Base-by-base conservation (phyloP, 1,140 invertebrate genomes). In the Sinonovacula constricta region DNA sequence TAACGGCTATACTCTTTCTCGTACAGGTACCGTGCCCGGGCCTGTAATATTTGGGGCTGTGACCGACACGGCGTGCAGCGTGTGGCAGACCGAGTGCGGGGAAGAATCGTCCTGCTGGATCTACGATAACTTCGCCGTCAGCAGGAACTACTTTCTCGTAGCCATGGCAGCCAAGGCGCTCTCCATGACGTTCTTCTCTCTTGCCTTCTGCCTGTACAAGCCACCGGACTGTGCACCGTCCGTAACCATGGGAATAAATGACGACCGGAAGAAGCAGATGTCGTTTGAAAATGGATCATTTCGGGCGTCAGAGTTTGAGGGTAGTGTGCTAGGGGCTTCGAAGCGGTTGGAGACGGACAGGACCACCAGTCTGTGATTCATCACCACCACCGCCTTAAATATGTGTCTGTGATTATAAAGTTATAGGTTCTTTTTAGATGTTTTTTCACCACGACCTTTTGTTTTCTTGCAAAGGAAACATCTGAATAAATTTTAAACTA, bases 71-170 rank as follows among this genome's bases (percentile, higher is more conserved):
- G 67, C 87, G 14, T 90, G 89, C 66, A 10, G 82, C 14, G 81
- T 90, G 0, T 90, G 89, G 89, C 86, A 88, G 60, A 74, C 84
- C 36, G 81, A 81, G 10, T 89, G 88, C 53, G 80, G 78, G 7
- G 71, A 86, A 54, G 83, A 69, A 15, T 81, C 84, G 0, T 89
- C 88, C 22, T 90, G 89, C 65, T 90, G 89, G 89, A 51, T 90
- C 1, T 90, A 90, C 67, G 88, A 90, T 54, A 68, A 65, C 34
- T 39, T 34, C 36, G 59, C 56, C 14, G 54, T 81, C 39, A 70
- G 71, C 56, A 49, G 72, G 31, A 81, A 81, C 67, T 70, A 77
- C 60, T 81, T 81, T 75, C 53, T 81, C 2, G 62, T 77, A n/a
- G 59, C 57, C 14, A 45, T 77, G 34, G 57, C 34, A 18, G 57